Conservation (phyloP, 2,113 vertebrate species). For the Pteruthius melanotis region DNA sequence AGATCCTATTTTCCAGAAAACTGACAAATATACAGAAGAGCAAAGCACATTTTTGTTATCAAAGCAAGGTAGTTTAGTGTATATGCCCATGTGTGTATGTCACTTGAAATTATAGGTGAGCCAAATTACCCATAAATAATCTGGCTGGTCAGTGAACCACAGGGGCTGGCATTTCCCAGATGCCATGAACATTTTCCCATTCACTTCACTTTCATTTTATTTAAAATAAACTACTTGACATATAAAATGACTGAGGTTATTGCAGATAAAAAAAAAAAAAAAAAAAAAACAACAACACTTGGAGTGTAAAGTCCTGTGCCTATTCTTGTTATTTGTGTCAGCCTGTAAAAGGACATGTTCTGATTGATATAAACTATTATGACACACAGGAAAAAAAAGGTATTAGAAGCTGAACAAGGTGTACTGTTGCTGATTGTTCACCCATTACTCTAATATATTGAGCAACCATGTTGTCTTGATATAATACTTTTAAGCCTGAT, state of each 20-base stretch:
- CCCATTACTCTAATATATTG: background rate
- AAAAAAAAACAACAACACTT: too few species aligned
- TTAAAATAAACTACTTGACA: conserved; percentile 12
- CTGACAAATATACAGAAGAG: background rate
- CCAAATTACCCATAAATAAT: conserved; percentile 37
- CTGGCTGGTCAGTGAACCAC: conserved; percentile 21
- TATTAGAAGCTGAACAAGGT: background rate
- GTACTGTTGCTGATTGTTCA: background rate
- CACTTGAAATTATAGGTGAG: conserved; percentile 40
- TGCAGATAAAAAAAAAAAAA: background rate
- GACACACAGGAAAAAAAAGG: background rate
- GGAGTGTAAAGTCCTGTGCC: background rate
- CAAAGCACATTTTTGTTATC: background rate
- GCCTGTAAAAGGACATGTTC: background rate
- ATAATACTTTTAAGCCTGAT: background rate
- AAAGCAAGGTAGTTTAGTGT: background rate
- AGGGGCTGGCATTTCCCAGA: background rate
- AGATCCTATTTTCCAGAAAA: background rate
- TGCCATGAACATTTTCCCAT: conserved; percentile 2
- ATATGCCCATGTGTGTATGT: background rate
- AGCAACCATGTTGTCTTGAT: rapidly evolving
- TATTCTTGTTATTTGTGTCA: background rate
- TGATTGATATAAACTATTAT: background rate
- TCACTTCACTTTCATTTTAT: conserved; percentile 22
- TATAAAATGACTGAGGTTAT: background rate